These are phyloP conservation scores for Danionella cerebrum DNA, from an alignment of 2,113 vertebrate species.

Conservation along the genomic window DNA sequence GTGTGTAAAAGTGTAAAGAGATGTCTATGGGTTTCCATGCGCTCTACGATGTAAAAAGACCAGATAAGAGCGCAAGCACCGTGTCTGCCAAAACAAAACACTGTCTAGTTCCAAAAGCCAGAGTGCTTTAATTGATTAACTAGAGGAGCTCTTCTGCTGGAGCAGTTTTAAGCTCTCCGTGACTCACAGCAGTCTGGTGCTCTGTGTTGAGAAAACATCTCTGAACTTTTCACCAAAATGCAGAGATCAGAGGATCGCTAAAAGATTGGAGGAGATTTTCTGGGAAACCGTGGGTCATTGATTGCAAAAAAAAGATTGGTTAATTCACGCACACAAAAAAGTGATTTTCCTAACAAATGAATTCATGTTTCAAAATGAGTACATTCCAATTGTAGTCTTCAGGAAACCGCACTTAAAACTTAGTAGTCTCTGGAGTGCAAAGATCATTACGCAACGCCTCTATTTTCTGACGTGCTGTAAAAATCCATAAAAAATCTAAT, in stretches of 20 bases:
- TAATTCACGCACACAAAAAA: too few relatives aligned
- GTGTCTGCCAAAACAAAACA: constrained; percentile 32
- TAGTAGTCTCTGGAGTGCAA: too few relatives aligned
- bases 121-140: constrained; percentile 37
- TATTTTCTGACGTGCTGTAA: too few relatives aligned
- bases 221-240: constrained; percentile 3
- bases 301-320: too few relatives aligned
- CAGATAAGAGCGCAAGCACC: constrained; percentile 1
- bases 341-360: too few relatives aligned
- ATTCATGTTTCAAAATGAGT: too few relatives aligned
- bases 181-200: not conserved
- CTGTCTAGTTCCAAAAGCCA: constrained; percentile 8
- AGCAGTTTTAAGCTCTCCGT: not conserved
- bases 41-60: constrained; percentile 18
- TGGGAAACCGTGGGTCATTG: too few relatives aligned
- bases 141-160: constrained; percentile 22
- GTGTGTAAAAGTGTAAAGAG: not conserved
- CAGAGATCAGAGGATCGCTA: not conserved
- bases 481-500: too few relatives aligned
- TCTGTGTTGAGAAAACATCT: not conserved
- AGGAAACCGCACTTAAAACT: too few relatives aligned
- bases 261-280: too few relatives aligned
- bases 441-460: too few relatives aligned
- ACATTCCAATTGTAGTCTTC: too few relatives aligned
- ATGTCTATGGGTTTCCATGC: not conserved